A percentile compares a stretch with the other conserved stretches of the same genome.
These are phyloP conservation scores for Drosophila sucinea DNA, from an alignment of 1,140 invertebrate genomes.

Conservation along the genomic window DNA sequence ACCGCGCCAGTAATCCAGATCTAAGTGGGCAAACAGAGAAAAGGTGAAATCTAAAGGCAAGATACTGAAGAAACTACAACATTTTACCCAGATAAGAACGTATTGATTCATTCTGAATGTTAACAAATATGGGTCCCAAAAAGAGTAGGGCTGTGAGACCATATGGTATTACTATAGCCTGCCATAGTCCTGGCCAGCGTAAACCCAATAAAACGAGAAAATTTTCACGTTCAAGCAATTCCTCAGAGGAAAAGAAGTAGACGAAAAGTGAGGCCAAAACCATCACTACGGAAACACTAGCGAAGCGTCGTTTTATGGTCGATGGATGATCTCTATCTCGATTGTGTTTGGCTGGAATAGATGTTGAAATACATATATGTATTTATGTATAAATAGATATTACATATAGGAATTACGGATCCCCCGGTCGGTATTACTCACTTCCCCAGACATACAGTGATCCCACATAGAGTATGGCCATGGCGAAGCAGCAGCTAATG, in stretches of 20 bases:
- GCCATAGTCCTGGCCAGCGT: conserved; percentile 88
- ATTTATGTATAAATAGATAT: neutral
- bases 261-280: conserved; percentile 90
- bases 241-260: conserved; percentile 87
- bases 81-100: conserved; percentile 88
- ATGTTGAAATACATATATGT: neutral
- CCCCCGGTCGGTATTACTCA: neutral
- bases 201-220: conserved; percentile 91
- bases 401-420: neutral
- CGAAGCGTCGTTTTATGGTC: conserved; percentile 94
- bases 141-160: conserved; percentile 93
- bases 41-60: neutral
- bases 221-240: conserved; percentile 85
- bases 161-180: conserved; percentile 90
- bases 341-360: conserved; percentile 85
- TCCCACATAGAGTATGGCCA: conserved; percentile 90
- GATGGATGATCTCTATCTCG: conserved; percentile 94
- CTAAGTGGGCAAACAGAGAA: conserved; percentile 83
- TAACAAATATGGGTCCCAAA: conserved; percentile 91
- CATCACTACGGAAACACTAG: conserved; percentile 92
- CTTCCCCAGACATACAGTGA: conserved; percentile 92
- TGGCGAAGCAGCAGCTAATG: conserved; percentile 87
- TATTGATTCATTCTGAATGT: conserved; percentile 88
- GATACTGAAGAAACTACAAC: neutral
- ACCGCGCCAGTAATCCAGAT: conserved; percentile 89